Base-by-base conservation (phyloP, 2,888 invertebrate species). In the Eristalis arbustorum region DNA sequence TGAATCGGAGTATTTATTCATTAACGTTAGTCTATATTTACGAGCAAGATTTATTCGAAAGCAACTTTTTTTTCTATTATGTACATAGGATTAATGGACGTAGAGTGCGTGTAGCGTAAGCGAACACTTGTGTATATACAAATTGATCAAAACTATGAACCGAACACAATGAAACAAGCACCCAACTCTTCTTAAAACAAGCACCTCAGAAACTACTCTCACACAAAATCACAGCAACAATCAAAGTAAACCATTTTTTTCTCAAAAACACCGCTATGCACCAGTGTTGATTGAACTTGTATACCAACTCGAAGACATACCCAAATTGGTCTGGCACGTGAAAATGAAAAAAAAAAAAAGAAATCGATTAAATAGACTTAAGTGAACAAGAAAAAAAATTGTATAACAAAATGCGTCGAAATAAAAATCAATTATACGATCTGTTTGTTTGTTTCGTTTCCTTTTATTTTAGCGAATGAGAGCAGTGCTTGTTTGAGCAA, bases 171-270 rank as follows among this genome's bases (percentile, higher is more conserved):
- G 42, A 14, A 66, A 75, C 13, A 23, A 8, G 56, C 14, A 18
- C 2, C 18, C 64, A 25, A 56, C 34, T 18, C 18, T 77, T 80
- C 82, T 74, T 59, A 42, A n/a, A 77, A 82, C 69, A 61, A 64
- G 82, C 85, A 85, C 85, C 82, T 85, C 42, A 64, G 42, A 85
- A 82, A 69, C 69, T 77, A 77, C 63, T 82, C 77, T 40, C 76
- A 49, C 49, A 49, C 25, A n/a, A n/a, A n/a, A n/a, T n/a, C n/a
- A n/a, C 3, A 73, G 81, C 84, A 85, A 85, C 84, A 85, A 85
- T 85, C 84, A 85, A 66, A 73, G 84, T 85, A 63, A 31, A 77
- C 59, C 76, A 81, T 56, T 64, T 81, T 77, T 31, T 31, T 31
- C 1, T 31, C 68, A 23, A 3, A 8, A 13, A 59, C 25, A 61